phyloP scores from a whole-genome alignment of 2,113 vertebrate species.

The Oostethus manadensis region DNA sequence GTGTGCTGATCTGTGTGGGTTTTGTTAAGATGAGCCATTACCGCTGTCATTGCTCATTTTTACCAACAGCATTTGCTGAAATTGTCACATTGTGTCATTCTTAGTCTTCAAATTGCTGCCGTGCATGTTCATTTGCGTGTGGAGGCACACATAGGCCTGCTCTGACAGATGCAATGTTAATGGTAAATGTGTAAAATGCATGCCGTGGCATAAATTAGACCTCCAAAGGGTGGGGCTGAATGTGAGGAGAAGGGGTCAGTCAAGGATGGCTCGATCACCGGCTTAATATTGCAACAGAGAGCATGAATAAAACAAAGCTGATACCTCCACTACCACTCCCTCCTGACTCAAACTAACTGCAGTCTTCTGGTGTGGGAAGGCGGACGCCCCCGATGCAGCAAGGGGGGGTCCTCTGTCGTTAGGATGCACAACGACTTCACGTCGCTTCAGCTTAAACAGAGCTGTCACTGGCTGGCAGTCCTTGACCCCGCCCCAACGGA shows the following conservation, averaged over 20 bases:
- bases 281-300: conserved; percentile 66
- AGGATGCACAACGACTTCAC: conserved; percentile 46
- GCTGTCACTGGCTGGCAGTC: conserved; percentile 56
- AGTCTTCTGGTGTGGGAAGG: conserved; percentile 25
- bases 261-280: conserved; percentile 60
- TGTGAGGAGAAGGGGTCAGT: conserved; percentile 38
- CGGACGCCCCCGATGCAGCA: background rate
- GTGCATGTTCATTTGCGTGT: background rate
- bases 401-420: conserved; percentile 36
- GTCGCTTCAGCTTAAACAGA: conserved; percentile 38
- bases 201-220: conserved; percentile 42
- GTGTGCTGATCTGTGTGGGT: background rate
- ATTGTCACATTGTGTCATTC: background rate
- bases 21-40: background rate
- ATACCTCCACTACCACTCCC: conserved; percentile 46
- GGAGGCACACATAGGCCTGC: no score
- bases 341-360: conserved; percentile 9
- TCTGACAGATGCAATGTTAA: conserved; percentile 44
- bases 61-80: background rate
- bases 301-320: conserved; percentile 66
- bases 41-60: background rate
- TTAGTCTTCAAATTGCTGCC: background rate
- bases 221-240: conserved; percentile 37
- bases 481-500: conserved; percentile 57
- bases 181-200: conserved; percentile 31